phyloP scores from a whole-genome alignment of 2,888 invertebrate species.

The Tetrapedia diversipes region DNA sequence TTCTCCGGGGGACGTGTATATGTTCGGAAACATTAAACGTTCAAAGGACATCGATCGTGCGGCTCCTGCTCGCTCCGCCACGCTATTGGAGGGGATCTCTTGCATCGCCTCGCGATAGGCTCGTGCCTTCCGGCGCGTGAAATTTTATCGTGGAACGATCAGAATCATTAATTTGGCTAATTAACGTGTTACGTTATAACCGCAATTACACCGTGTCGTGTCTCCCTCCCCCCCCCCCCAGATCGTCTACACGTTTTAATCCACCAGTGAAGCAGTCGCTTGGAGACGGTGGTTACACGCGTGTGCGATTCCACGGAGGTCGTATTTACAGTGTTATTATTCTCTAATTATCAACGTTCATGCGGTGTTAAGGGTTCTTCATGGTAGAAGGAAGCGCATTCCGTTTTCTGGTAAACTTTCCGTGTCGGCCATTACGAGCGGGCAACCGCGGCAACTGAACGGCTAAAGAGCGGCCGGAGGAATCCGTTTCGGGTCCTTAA shows the following conservation, averaged over 20 bases:
- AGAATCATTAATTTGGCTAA: constrained; percentile 32
- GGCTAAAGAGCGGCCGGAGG: not conserved
- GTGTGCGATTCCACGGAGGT: constrained; percentile 2
- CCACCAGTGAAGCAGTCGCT: not conserved
- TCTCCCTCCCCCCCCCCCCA: too few species aligned
- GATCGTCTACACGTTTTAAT: constrained; percentile 25
- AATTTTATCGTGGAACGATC: constrained; percentile 42
- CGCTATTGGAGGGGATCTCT: not conserved
- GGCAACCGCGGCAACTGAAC: not conserved
- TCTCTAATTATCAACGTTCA: constrained; percentile 37
- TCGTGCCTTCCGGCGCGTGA: constrained; percentile 34
- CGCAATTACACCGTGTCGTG: constrained; percentile 14
- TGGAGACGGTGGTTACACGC: not conserved
- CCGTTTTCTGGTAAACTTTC: constrained; percentile 26
- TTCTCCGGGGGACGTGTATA: constrained; percentile 34
- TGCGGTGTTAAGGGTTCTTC: constrained; percentile 15
- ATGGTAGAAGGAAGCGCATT: constrained; percentile 7
- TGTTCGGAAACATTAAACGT: constrained; percentile 38
- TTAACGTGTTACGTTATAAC: constrained; percentile 42
- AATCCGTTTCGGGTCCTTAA: constrained; percentile 42
- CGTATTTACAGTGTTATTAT: constrained; percentile 40
- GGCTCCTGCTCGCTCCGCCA: constrained; percentile 23
- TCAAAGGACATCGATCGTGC: constrained; percentile 39
- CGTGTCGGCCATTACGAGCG: not conserved
- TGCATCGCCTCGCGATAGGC: not conserved